Base-by-base conservation (phyloP, 2,797 vertebrate species). In the Chlorospingus semifuscus region DNA sequence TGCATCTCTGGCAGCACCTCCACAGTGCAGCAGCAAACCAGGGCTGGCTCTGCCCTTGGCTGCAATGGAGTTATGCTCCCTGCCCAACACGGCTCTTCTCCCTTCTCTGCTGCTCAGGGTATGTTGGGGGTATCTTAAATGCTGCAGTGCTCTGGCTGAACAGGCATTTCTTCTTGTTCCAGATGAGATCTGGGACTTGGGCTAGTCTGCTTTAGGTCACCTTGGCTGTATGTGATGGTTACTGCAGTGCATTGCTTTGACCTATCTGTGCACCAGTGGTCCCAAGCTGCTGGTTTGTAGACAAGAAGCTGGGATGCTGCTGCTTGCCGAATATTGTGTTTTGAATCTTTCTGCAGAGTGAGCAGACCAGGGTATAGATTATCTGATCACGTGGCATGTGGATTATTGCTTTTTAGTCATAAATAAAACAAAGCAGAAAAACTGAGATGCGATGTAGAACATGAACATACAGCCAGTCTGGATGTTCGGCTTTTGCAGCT, bases 61-160 rank as follows among this genome's bases (percentile, higher is more conserved):
- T 68, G 19, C 39, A 21, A 10, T 42, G 42, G 42, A 23, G n/a
- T 39, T 41, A 7, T 0, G 0, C 23, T 75, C 11, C 26, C 20
- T 47, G 27, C 18, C 24, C 0, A 0, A 1, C 60, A 4, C 0
- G 0, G 3, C 32, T 66, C 23, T 26, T 41, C 55, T 71, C 27
- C 42, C 22, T 47, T 12, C 44, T 65, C 71, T 46, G 34, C 55
- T 41, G 55, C 8, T 1, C 24, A 7, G 24, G 27, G 7, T 56
- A 0, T 29, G 20, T 12, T 70, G 22, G 63, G 59, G 24, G 4
- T 37, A 5, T 17, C 55, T 61, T 0, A 0, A 37, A 36, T 1
- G 2, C 65, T 57, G n/a, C 55, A 19, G 36, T 72, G 59, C 52
- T 5, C 17, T 30, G 75, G 29, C 39, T 71, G 49, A 89, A 36